Percentiles rank a stretch among this genome's conserved stretches.
phyloP scores from a whole-genome alignment of 64 coral and sea anemone genomes.

The Trachythela sp. region DNA sequence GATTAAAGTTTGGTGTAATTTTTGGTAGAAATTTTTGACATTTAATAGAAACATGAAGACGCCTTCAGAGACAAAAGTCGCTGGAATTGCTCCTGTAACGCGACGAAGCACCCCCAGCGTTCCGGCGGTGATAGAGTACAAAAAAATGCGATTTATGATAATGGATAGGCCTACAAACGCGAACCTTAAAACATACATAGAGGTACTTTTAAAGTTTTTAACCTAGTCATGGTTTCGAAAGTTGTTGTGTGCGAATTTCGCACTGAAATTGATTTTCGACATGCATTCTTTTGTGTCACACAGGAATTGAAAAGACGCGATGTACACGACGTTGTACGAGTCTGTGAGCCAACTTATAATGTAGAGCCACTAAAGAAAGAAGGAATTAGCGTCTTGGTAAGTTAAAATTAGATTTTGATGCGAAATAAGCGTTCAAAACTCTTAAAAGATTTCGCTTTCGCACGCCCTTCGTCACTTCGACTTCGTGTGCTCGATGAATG shows the following conservation, averaged over 20 bases:
- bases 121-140: constrained; percentile 86
- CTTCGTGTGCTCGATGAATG: not conserved
- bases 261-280: not conserved
- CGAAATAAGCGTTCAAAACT: not conserved
- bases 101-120: constrained; percentile 75
- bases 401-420: not conserved
- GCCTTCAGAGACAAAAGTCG: constrained; percentile 65
- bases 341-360: constrained; percentile 98
- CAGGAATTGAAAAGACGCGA: constrained; percentile 94
- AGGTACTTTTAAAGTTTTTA: constrained; percentile 36
- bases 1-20: constrained; percentile 27
- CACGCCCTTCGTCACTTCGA: not conserved
- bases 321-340: constrained; percentile 77
- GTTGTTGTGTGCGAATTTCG: not conserved
- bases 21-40: constrained; percentile 49
- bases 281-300: constrained; percentile 32
- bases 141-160: constrained; percentile 98
- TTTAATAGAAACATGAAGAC: constrained; percentile 89
- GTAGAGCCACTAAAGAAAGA: constrained; percentile 69
- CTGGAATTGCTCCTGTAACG: constrained; percentile 26
- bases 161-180: constrained; percentile 94
- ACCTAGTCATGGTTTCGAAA: not conserved
- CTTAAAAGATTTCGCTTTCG: not conserved
- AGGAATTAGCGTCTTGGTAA: constrained; percentile 90
- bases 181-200: constrained; percentile 77